Evolutionary conservation across 2,888 invertebrate genomes (phyloP), one percentile per base, ranked within the genome.

Genomic region (Endomychus coccineus): DNA sequence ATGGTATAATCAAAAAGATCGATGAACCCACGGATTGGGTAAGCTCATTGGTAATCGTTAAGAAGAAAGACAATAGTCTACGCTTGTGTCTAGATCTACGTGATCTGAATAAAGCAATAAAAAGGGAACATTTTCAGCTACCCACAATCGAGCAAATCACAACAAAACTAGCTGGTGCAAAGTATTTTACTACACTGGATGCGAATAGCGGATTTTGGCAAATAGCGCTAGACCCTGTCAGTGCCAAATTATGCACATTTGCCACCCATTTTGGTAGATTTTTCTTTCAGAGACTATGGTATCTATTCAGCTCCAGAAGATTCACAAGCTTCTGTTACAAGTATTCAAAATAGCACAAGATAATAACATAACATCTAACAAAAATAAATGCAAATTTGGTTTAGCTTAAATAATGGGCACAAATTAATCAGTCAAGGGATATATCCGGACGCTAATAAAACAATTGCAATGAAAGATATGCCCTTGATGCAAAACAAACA

Each of bases 351-450:
- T 4, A 16, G 30, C 30, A 12, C 7, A 16, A 11, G 11, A 30
- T 7, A 11, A 30, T 19, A 30, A 30, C 17, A 19, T 30, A 27
- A 30, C 16, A 17, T 30, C 11, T 7, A 30, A 30, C 11, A 17
- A 5, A 30, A 10, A 17, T 3, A 30, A 30, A 43, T 58, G 56
- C 40, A 16, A 40, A 11, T 51, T 58, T 32, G 37, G 43, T 2
- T 27, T 22, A 4, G 15, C 43, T 36, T 23, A 29, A 34, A 29
- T 29, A 24, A 17, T 16, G 25, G 38, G 1, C 37, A 42, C 16
- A 21, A 35, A 24, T 22, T 34, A 16, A 16, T 21, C 11, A 27
- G 27, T 16, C 25, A 30, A 15, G 37, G 40, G 11, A 16, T 41
- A 23, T 31, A 34, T 22, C 27, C 31, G 19, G 40, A 46, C 27